Evolutionary conservation across 2,888 invertebrate species (phyloP).

Genomic region (Argyra leucocephala): DNA sequence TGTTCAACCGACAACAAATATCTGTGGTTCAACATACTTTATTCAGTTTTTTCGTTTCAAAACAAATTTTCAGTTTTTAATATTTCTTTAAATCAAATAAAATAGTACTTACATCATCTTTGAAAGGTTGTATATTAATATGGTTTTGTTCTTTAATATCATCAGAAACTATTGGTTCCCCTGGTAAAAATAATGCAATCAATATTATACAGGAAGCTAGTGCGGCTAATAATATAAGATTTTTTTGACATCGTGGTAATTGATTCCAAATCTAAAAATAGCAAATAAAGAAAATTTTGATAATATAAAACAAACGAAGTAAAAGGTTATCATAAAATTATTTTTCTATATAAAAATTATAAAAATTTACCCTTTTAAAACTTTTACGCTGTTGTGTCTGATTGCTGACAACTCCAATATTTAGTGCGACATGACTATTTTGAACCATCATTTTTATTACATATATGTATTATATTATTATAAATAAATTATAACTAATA

Average conservation of each 20-base stretch:
- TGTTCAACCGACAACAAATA: too few species aligned
- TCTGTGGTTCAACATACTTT: too few species aligned
- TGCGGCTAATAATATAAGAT: slow-evolving; percentile 57
- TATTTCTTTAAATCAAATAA: too few species aligned
- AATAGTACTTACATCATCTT: slow-evolving; percentile 26
- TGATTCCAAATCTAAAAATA: slow-evolving; percentile 69
- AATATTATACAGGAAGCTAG: slow-evolving; percentile 50
- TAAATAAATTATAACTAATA: too few species aligned
- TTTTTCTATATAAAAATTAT: too few species aligned
- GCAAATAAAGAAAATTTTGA: neutral
- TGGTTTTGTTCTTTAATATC: slow-evolving; percentile 23
- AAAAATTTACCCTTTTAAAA: neutral
- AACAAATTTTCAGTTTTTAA: too few species aligned
- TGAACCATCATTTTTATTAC: neutral
- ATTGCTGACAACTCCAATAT: neutral
- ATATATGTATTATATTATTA: too few species aligned
- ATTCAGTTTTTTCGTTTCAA: too few species aligned
- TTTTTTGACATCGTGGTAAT: slow-evolving; percentile 71
- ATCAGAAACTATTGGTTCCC: slow-evolving; percentile 32
- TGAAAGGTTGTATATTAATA: slow-evolving; percentile 28
- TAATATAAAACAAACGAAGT: too few species aligned
- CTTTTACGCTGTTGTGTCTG: neutral
- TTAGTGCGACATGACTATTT: neutral
- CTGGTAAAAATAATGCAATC: slow-evolving; percentile 50
- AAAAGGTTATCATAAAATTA: neutral